A percentile compares a stretch with the other conserved stretches of the same genome.
phyloP scores from a whole-genome alignment of 2,797 vertebrate species.

The Nyctalus aviator region DNA sequence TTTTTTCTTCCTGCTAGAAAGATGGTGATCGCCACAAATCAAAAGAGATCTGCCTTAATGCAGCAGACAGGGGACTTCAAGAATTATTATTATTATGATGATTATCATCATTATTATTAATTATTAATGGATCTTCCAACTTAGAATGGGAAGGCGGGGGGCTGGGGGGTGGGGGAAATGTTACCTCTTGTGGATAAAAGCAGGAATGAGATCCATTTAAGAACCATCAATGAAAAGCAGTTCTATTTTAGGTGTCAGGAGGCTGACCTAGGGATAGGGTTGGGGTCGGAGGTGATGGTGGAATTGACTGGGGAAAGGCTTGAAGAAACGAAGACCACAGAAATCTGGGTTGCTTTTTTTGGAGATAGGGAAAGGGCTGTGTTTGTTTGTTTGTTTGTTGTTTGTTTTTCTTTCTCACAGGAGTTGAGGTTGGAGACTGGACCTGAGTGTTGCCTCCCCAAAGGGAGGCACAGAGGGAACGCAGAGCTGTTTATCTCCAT shows the following conservation, averaged over 20 bases:
- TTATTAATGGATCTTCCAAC: neutral
- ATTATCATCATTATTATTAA: neutral
- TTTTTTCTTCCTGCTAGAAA: neutral
- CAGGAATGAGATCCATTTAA: conserved; percentile 24
- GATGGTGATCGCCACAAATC: conserved; percentile 42
- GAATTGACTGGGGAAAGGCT: neutral
- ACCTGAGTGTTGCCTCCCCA: neutral
- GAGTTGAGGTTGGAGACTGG: conserved; percentile 7
- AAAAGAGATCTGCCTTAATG: conserved; percentile 35
- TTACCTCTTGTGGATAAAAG: neutral
- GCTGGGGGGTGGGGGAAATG: neutral
- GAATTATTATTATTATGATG: neutral
- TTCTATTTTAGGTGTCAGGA: conserved; percentile 27
- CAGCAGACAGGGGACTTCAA: conserved; percentile 35
- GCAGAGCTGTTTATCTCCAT: conserved; percentile 29
- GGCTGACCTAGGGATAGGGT: neutral
- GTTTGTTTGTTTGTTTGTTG: neutral
- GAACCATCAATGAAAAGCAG: neutral
- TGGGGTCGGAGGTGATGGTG: neutral
- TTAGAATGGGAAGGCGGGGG: neutral
- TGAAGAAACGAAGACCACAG: neutral
- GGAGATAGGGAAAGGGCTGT: neutral
- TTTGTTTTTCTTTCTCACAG: neutral
- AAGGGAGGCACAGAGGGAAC: conserved; percentile 38
- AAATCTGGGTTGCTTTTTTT: neutral